These are phyloP conservation scores for Cairina moschata DNA, from an alignment of 2,113 vertebrate genomes.

Conservation along the genomic window DNA sequence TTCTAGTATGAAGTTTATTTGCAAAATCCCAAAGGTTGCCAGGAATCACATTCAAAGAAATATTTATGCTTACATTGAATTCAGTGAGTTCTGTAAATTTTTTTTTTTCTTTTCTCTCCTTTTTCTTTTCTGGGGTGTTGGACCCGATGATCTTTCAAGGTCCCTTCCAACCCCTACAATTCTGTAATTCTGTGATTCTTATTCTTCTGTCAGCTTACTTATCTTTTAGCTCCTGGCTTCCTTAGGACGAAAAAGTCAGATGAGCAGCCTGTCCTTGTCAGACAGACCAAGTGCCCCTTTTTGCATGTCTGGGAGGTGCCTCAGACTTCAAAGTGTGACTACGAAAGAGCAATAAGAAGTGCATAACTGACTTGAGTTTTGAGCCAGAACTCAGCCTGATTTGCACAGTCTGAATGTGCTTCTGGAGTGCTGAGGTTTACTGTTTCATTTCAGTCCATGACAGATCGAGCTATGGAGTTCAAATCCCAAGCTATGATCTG, in stretches of 20 bases:
- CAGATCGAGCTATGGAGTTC: neutral
- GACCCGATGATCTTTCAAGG: too few relatives aligned
- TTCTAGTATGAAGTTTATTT: neutral
- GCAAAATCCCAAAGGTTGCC: neutral
- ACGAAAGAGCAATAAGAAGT: neutral
- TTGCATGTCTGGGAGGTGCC: slow-evolving; percentile 4
- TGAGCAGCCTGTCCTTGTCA: slow-evolving; percentile 23
- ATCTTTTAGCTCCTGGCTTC: neutral
- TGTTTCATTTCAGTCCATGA: neutral
- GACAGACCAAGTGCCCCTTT: slow-evolving; percentile 5
- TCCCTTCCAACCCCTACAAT: too few relatives aligned
- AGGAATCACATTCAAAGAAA: neutral
- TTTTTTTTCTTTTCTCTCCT: neutral
- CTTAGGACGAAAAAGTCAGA: slow-evolving; percentile 21
- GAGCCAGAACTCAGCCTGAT: neutral
- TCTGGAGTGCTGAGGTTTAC: neutral
- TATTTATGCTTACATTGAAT: neutral
- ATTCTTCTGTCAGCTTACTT: neutral
- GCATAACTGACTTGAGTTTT: neutral
- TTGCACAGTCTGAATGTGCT: neutral
- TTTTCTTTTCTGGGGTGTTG: neutral
- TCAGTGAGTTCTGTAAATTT: neutral
- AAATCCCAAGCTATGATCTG: neutral
- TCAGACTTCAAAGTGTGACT: neutral
- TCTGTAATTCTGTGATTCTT: too few relatives aligned